Conservation (phyloP, 2,113 vertebrate genomes). For the Leptocoma aspasia region DNA sequence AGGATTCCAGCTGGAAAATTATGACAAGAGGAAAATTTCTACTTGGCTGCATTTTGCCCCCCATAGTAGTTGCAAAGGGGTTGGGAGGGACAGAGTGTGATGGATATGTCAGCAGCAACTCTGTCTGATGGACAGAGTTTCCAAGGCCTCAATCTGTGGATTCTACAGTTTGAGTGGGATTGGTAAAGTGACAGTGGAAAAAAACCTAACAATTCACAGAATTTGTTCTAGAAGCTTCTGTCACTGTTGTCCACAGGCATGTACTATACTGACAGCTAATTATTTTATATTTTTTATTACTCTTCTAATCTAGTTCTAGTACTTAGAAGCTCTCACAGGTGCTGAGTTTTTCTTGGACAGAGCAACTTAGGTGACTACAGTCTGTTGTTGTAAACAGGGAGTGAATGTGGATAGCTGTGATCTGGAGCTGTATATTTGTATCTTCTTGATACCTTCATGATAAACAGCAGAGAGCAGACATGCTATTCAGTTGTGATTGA, state of each 20-base stretch:
- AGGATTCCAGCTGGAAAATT: slow-evolving; percentile 22
- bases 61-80: not conserved
- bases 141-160: not conserved
- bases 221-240: not conserved
- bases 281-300: not conserved
- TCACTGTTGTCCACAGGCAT: not conserved
- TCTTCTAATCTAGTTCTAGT: not conserved
- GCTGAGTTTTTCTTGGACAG: not conserved
- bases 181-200: not conserved
- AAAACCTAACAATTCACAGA: not conserved
- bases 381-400: no score
- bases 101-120: not conserved
- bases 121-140: not conserved
- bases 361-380: fast-evolving
- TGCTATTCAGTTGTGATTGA: not conserved
- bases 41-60: not conserved
- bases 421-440: not conserved
- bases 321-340: not conserved
- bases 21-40: not conserved
- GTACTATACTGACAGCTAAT: not conserved
- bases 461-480: not conserved
- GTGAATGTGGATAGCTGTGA: not conserved
- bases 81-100: not conserved
- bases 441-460: not conserved
- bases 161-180: not conserved